These are phyloP conservation scores for Anhinga rufa DNA, from an alignment of 2,113 vertebrate genomes.

Conservation along the genomic window DNA sequence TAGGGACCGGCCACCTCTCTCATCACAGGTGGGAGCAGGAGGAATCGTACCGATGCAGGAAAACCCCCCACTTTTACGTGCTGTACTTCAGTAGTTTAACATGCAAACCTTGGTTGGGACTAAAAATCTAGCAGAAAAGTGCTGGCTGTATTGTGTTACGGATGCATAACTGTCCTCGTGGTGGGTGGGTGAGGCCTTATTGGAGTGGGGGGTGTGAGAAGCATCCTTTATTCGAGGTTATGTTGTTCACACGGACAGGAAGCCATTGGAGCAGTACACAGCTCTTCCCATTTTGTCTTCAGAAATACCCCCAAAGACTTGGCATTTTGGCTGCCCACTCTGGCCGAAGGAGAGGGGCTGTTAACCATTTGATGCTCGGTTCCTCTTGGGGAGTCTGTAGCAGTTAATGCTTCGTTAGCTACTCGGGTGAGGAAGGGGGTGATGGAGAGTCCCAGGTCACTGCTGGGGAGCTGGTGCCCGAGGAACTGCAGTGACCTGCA, in stretches of 20 bases:
- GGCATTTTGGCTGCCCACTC: not conserved
- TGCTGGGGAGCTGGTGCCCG: not conserved
- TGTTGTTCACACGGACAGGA: not conserved
- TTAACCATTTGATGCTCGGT: not conserved
- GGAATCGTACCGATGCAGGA: not conserved
- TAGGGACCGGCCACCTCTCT: not conserved
- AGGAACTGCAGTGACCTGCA: not conserved
- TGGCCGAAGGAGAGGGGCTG: not conserved
- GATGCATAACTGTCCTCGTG: not conserved
- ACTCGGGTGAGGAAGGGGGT: not conserved
- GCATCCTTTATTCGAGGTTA: not conserved
- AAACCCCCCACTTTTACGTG: not conserved
- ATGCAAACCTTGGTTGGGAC: not conserved
- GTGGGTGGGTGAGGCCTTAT: not conserved
- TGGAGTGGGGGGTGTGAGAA: not conserved
- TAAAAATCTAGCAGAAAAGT: not conserved
- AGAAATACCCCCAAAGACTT: not conserved
- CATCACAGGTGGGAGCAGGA: not conserved
- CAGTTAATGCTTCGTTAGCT: not conserved
- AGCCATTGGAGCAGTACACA: not conserved
- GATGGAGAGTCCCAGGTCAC: not conserved
- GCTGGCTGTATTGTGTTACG: not conserved
- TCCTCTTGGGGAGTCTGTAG: rapidly evolving
- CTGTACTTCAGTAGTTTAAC: not conserved
- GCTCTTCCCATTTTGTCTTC: not conserved